Conservation (phyloP, 30 jellyfish, hydroid and myxozoan species). For the Clytia hemisphaerica region DNA sequence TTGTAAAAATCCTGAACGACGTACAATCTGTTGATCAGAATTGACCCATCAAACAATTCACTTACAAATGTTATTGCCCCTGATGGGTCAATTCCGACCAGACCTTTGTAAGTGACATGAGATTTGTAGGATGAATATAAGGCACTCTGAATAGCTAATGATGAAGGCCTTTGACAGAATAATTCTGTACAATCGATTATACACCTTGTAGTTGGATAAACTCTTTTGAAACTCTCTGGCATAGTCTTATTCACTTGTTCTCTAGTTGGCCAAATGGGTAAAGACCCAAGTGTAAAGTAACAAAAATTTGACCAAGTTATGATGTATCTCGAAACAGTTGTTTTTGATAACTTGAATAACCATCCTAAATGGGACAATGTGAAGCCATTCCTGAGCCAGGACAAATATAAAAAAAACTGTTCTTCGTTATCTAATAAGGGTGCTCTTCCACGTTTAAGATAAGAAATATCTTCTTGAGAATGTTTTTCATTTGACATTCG, state of each 20-base stretch:
- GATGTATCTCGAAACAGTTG: slow-evolving; percentile 43
- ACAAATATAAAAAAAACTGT: slow-evolving; percentile 35
- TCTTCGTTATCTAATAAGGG: too few relatives aligned
- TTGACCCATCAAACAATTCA: slow-evolving; percentile 12
- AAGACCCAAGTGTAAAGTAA: slow-evolving; percentile 37
- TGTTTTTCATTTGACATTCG: too few relatives aligned
- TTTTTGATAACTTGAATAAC: slow-evolving; percentile 29
- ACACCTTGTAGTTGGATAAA: slow-evolving; percentile 42
- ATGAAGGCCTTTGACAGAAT: slow-evolving; percentile 46
- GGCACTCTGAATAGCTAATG: slow-evolving; percentile 27
- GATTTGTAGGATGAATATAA: slow-evolving; percentile 36
- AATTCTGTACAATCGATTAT: slow-evolving; percentile 54
- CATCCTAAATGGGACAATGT: slow-evolving; percentile 29
- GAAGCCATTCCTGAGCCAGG: slow-evolving; percentile 38
- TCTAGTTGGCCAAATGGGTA: slow-evolving; percentile 58
- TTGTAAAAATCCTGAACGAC: slow-evolving; percentile 10
- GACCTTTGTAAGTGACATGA: slow-evolving; percentile 49
- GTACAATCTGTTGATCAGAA: slow-evolving; percentile 16
- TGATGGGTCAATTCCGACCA: slow-evolving; percentile 51
- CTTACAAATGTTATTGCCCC: slow-evolving; percentile 54
- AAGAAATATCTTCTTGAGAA: too few relatives aligned
- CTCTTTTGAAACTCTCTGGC: slow-evolving; percentile 36
- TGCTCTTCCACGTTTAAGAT: too few relatives aligned
- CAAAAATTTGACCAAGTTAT: slow-evolving; percentile 40
- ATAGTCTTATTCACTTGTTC: slow-evolving; percentile 19